Evolutionary conservation across 2,797 vertebrate genomes (phyloP).

Genomic region (Microcaecilia unicolor): DNA sequence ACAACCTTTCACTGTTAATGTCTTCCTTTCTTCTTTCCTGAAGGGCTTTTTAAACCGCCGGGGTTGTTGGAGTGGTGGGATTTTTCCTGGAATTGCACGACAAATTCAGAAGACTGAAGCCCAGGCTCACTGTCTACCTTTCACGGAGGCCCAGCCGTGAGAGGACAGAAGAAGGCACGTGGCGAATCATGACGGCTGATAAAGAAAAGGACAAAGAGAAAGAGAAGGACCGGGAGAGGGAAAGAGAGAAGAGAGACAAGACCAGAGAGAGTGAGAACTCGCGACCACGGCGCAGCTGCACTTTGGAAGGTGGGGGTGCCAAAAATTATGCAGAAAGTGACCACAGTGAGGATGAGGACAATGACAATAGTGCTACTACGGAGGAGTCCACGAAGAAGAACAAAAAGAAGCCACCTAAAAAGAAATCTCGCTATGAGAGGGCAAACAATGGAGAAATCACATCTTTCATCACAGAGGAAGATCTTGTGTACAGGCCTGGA

Average conservation of each 20-base stretch:
- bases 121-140: constrained; percentile 99
- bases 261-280: constrained; percentile 77
- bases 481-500: constrained; percentile 90
- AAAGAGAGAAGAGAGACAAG: constrained; percentile 85
- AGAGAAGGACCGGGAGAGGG: constrained; percentile 85
- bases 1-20: neutral
- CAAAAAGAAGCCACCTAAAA: constrained; percentile 94
- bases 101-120: constrained; percentile 99
- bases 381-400: constrained; percentile 89
- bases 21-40: constrained; percentile 9
- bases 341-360: constrained; percentile 94
- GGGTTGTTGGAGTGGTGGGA: constrained; percentile 97
- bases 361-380: constrained; percentile 77
- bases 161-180: constrained; percentile 99
- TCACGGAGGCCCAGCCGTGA: constrained; percentile 99
- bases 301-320: constrained; percentile 86
- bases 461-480: constrained; percentile 92
- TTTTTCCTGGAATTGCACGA: constrained; percentile 98
- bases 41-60: constrained; percentile 84
- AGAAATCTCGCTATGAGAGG: constrained; percentile 92
- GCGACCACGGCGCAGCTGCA: constrained; percentile 87
- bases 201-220: constrained; percentile 90
- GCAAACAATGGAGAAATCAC: constrained; percentile 94
- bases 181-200: constrained; percentile 99
- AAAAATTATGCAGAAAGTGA: constrained; percentile 97